phyloP scores from a whole-genome alignment of 2,113 vertebrate species.

The Egretta garzetta region DNA sequence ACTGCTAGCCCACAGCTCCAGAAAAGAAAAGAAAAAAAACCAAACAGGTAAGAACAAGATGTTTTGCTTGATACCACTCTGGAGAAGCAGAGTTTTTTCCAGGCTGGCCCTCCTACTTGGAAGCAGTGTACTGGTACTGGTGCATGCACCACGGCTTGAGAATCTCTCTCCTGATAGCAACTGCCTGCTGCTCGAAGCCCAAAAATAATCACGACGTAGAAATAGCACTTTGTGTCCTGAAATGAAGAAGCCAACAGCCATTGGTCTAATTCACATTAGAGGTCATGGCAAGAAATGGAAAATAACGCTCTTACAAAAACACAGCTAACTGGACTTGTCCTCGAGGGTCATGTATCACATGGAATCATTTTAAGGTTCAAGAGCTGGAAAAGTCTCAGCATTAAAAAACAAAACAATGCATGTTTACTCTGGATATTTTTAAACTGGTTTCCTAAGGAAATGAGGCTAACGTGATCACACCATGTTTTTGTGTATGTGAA shows the following conservation, averaged over 20 bases:
- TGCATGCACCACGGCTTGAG: not conserved
- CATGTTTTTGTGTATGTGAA: not conserved
- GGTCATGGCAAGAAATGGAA: conserved; percentile 1
- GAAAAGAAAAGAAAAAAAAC: too few species aligned
- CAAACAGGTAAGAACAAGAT: not conserved
- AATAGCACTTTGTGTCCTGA: not conserved
- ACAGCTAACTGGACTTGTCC: not conserved
- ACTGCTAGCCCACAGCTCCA: not conserved
- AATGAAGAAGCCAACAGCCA: not conserved
- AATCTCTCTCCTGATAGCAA: not conserved
- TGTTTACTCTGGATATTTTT: conserved; percentile 62
- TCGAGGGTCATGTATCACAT: conserved; percentile 43
- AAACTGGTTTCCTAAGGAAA: conserved; percentile 53
- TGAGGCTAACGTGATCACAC: not conserved
- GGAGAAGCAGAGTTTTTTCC: not conserved
- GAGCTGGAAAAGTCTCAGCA: not conserved
- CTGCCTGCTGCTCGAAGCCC: not conserved
- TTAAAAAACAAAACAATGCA: conserved; percentile 37
- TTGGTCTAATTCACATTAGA: not conserved
- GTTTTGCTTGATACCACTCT: not conserved
- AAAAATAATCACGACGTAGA: not conserved
- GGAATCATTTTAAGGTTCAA: not conserved
- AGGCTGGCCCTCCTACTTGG: not conserved
- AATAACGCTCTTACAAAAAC: not conserved
- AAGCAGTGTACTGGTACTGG: not conserved